Conservation (phyloP, 35 echinoderm and acorn worm species). For the Chiridota heheva region DNA sequence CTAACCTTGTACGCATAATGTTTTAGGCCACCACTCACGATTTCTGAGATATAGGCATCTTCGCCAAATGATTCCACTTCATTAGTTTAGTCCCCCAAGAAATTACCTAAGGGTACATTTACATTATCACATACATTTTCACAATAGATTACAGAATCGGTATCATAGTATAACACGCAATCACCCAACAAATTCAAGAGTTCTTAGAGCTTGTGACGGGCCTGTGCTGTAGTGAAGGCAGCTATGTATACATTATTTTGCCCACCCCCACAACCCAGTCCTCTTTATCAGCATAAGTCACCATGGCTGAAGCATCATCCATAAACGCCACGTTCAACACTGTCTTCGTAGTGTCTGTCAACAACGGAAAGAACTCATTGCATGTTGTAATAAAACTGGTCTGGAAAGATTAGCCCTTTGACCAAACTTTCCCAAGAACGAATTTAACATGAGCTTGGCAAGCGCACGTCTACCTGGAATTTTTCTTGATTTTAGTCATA, state of each 20-base stretch:
- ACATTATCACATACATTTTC: background rate
- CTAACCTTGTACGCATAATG: slow-evolving; percentile 38
- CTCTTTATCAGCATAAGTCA: background rate
- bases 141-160: slow-evolving; percentile 27
- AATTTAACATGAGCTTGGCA: slow-evolving; percentile 12
- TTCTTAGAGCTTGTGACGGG: slow-evolving; percentile 28
- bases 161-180: slow-evolving; percentile 42
- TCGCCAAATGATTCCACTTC: slow-evolving; percentile 37
- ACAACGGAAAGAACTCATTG: slow-evolving; percentile 3
- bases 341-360: background rate
- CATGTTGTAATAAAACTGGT: background rate
- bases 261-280: background rate
- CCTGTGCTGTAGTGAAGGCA: slow-evolving; percentile 47
- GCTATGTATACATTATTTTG: slow-evolving; percentile 37
- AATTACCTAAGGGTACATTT: slow-evolving; percentile 1
- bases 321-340: slow-evolving; percentile 33
- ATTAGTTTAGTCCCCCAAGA: slow-evolving; percentile 29
- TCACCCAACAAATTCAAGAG: background rate
- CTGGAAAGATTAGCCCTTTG: slow-evolving; percentile 27
- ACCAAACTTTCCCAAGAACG: no score
- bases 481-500: slow-evolving; percentile 6
- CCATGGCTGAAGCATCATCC: slow-evolving; percentile 25
- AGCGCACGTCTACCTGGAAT: slow-evolving; percentile 12
- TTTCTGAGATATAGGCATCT: slow-evolving; percentile 27
- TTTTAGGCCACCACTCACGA: slow-evolving; percentile 25